phyloP scores from a whole-genome alignment of 2,797 vertebrate genomes.

The Chanos chanos region DNA sequence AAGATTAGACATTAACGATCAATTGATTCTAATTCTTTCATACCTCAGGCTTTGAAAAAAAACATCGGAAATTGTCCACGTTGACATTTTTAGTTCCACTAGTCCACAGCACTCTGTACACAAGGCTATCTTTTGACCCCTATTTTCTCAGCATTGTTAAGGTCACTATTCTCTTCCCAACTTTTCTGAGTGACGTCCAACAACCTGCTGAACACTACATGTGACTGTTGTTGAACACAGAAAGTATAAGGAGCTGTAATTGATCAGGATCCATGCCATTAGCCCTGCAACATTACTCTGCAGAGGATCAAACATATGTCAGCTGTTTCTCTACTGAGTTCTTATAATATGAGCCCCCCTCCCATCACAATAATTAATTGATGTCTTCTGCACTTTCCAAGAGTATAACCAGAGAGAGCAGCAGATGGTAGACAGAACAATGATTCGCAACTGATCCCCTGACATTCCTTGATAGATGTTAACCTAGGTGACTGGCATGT shows the following conservation, averaged over 20 bases:
- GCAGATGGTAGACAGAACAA: slow-evolving; percentile 39
- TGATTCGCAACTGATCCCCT: slow-evolving; percentile 36
- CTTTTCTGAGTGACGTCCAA: no score
- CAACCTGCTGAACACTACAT: no score
- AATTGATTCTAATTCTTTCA: no score
- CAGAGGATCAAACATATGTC: slow-evolving; percentile 24
- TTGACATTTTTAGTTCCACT: no score
- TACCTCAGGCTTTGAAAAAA: no score
- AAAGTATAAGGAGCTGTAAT: slow-evolving; percentile 14
- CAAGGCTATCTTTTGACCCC: no score
- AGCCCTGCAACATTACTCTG: slow-evolving; percentile 31
- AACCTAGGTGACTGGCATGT: slow-evolving; percentile 37
- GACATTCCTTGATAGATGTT: slow-evolving; percentile 42
- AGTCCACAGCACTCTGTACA: no score
- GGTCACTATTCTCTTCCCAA: no score
- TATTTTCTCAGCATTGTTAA: no score
- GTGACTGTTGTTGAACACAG: no score
- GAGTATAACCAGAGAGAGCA: slow-evolving; percentile 34
- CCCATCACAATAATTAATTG: slow-evolving; percentile 43
- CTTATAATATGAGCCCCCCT: slow-evolving; percentile 41
- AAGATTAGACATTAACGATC: no score
- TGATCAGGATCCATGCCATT: slow-evolving; percentile 27
- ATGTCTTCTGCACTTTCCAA: slow-evolving; percentile 38
- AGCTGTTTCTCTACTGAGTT: slow-evolving; percentile 40
- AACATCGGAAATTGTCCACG: no score